Evolutionary conservation across 2,113 vertebrate genomes (phyloP).

Genomic region (Menura novaehollandiae): DNA sequence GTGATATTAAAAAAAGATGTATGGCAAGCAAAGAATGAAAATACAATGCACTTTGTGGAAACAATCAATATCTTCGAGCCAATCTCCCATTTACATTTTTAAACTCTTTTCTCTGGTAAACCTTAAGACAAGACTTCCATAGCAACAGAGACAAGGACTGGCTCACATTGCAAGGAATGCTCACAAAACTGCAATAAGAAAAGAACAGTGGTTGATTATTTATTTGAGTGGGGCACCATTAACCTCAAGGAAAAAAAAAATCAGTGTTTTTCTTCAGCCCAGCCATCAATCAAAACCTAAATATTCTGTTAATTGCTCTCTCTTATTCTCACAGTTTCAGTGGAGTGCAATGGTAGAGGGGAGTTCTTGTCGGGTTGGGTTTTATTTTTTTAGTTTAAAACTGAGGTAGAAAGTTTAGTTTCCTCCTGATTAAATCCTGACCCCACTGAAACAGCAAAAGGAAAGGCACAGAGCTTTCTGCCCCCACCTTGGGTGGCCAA

Average conservation of each 20-base stretch:
- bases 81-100: not conserved
- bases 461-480: not conserved
- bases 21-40: not conserved
- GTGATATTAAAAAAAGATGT: not conserved
- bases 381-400: not conserved
- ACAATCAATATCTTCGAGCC: not conserved
- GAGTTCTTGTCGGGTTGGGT: not conserved
- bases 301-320: not conserved
- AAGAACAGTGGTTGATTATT: not conserved
- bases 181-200: not conserved
- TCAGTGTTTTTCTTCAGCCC: not conserved
- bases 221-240: not conserved
- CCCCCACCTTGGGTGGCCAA: not conserved
- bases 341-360: not conserved
- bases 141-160: conserved; percentile 19
- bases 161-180: not conserved
- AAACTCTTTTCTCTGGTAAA: not conserved
- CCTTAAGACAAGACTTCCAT: not conserved
- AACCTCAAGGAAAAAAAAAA: not conserved
- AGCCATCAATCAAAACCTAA: not conserved
- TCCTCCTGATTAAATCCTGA: not conserved
- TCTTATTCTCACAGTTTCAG: not conserved
- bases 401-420: not conserved
- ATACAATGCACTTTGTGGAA: not conserved
- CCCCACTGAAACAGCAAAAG: not conserved